Conservation (phyloP, 2,888 invertebrate genomes). For the Brachylomia viminalis region DNA sequence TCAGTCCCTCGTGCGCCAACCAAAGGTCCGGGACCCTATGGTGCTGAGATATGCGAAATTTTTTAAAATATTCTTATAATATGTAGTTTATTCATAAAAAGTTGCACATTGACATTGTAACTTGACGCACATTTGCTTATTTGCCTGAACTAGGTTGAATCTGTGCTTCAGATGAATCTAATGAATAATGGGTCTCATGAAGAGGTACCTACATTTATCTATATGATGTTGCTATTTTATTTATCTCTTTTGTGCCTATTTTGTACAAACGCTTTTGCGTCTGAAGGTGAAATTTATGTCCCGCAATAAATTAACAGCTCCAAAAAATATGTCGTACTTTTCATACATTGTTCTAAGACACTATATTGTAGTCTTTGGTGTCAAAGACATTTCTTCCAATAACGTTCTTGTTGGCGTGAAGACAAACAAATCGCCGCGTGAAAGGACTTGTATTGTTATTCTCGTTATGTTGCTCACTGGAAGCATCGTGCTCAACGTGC, state of each 20-base stretch:
- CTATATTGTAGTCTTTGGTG: constrained; percentile 22
- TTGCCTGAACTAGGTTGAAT: too few species aligned
- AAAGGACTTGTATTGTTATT: constrained; percentile 33
- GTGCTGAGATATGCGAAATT: not conserved
- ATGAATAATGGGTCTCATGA: too few species aligned
- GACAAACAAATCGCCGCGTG: constrained; percentile 43
- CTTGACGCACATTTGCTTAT: too few species aligned
- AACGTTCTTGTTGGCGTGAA: constrained; percentile 45
- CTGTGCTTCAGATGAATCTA: too few species aligned
- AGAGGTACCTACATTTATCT: too few species aligned
- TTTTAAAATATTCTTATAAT: too few species aligned
- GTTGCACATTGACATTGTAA: too few species aligned
- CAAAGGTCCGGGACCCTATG: not conserved
- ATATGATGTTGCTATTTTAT: not conserved
- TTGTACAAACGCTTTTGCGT: not conserved
- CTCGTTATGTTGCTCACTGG: constrained; percentile 37
- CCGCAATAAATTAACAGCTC: not conserved
- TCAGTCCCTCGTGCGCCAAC: not conserved
- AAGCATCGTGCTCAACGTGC: constrained; percentile 9
- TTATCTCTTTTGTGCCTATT: not conserved
- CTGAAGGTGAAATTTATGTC: constrained; percentile 6
- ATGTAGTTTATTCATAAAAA: too few species aligned
- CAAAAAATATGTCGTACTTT: constrained; percentile 2
- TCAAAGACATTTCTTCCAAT: constrained; percentile 37
- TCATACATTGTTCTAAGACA: constrained; percentile 28